Evolutionary conservation across 2,797 vertebrate genomes (phyloP).

Genomic region (Mormyrops attenuatus): DNA sequence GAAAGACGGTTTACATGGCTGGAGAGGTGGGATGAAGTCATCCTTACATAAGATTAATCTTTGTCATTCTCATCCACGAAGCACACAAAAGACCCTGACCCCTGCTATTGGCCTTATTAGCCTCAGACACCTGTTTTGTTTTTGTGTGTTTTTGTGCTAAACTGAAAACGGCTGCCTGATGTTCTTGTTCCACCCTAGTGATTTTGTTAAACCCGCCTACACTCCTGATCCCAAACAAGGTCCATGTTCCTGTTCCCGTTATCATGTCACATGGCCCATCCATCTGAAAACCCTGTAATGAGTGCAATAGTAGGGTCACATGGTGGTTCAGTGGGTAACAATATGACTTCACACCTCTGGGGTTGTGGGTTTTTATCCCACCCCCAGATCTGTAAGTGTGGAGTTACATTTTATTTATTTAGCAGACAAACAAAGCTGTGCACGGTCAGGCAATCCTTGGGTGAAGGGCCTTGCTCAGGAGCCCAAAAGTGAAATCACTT

Average conservation of each 20-base stretch:
- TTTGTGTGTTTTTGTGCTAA: neutral
- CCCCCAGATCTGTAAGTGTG: neutral
- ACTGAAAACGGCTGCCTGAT: neutral
- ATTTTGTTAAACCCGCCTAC: neutral
- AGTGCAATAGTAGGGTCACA: rapidly evolving
- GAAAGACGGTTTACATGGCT: neutral
- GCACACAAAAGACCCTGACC: neutral
- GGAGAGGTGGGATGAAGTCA: neutral
- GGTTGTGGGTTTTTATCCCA: neutral
- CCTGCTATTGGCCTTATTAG: neutral
- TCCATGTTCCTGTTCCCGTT: neutral
- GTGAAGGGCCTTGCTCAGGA: neutral
- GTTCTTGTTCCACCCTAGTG: neutral
- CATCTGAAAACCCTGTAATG: neutral
- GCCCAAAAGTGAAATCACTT: neutral
- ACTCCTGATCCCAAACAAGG: neutral
- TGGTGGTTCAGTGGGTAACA: neutral
- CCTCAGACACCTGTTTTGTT: neutral
- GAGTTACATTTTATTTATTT: neutral
- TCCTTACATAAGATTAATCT: neutral
- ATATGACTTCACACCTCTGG: neutral
- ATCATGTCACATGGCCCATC: neutral
- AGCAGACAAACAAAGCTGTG: neutral
- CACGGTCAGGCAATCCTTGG: neutral
- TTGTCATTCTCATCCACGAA: neutral